Evolutionary conservation across 2,113 vertebrate genomes (phyloP).

Genomic region (Puntigrus tetrazona): DNA sequence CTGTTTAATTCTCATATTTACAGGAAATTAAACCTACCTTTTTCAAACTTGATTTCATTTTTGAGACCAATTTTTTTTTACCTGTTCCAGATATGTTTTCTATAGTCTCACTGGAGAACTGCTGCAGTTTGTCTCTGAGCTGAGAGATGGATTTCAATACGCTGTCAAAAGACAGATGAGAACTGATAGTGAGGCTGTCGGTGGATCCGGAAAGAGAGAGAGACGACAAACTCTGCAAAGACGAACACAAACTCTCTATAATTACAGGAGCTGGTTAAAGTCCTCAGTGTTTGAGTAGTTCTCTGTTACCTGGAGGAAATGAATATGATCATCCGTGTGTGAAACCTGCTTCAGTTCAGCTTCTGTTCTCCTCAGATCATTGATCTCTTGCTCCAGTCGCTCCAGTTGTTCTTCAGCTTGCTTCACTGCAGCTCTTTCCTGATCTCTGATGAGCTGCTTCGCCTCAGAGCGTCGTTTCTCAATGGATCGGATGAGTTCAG

Average conservation of each 20-base stretch:
- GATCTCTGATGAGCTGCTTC: too few species aligned
- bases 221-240: not conserved
- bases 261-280: not conserved
- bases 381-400: too few species aligned
- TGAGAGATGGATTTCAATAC: not conserved
- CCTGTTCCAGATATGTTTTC: not conserved
- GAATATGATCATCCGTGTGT: slow-evolving; percentile 16
- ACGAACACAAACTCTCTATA: not conserved
- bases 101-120: not conserved
- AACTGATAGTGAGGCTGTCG: not conserved
- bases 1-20: not conserved
- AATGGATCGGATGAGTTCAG: too few species aligned
- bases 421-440: too few species aligned
- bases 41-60: too few species aligned
- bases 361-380: not conserved
- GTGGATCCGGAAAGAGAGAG: not conserved
- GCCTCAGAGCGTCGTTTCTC: too few species aligned
- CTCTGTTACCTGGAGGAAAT: slow-evolving; percentile 42
- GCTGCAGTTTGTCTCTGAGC: not conserved
- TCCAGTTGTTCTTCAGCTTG: too few species aligned
- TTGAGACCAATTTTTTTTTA: not conserved
- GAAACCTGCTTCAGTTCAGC: slow-evolving; percentile 46
- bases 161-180: not conserved
- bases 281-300: not conserved
- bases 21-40: not conserved